phyloP scores from a whole-genome alignment of 2,113 vertebrate species.

The Panthera leo region DNA sequence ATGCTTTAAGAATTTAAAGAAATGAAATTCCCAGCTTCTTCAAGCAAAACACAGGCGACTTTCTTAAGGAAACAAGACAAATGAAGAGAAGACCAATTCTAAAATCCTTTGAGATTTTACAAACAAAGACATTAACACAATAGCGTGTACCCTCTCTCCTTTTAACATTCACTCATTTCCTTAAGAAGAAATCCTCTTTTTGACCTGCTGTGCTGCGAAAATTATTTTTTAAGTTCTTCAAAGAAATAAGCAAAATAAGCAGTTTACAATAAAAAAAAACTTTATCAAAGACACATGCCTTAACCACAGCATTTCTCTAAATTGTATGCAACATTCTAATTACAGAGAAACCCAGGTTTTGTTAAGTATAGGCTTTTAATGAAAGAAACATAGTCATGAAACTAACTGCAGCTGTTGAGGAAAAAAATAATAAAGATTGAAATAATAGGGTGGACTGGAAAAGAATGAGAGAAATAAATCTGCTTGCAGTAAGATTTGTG shows the following conservation, averaged over 20 bases:
- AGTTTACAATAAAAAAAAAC: conserved; percentile 27
- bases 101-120: background rate
- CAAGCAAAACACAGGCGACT: background rate
- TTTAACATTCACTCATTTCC: background rate
- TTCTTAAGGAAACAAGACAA: background rate
- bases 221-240: background rate
- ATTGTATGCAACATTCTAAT: conserved; percentile 71
- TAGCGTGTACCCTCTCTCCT: background rate
- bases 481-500: conserved; percentile 45
- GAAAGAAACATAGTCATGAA: conserved; percentile 72
- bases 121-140: background rate
- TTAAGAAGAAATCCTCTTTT: background rate
- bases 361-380: conserved; percentile 73
- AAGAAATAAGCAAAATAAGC: conserved; percentile 62
- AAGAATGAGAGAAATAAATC: conserved; percentile 66
- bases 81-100: background rate
- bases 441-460: conserved; percentile 70
- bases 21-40: background rate
- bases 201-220: background rate
- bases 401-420: conserved; percentile 61
- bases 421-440: conserved; percentile 67
- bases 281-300: conserved; percentile 52
- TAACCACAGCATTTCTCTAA: conserved; percentile 43
- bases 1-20: background rate
- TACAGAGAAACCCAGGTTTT: conserved; percentile 72